Base-by-base conservation (phyloP, 2,797 vertebrate genomes). In the Melanotaenia trifasciata region DNA sequence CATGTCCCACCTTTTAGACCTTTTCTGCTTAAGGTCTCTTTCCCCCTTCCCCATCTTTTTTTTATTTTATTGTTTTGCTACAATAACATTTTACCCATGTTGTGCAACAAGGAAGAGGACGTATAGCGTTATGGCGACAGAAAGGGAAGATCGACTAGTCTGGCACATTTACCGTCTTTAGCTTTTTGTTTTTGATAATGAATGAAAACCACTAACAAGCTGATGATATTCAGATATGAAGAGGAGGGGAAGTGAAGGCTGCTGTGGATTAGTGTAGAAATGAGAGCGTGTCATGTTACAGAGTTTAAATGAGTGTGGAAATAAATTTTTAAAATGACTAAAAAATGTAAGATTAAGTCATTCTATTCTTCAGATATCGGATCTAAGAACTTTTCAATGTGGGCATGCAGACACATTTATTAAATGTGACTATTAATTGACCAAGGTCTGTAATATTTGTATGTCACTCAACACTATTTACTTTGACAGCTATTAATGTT, bases 181-280 rank as follows among this genome's bases (percentile, higher is more conserved):
- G 26, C 24, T 0, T 26, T 87, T 0, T 74, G 22, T 78, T 80
- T 82, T 72, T 69, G 35, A 84, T 70, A 54, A 72, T 81, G 77
- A 92, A 81, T 76, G 89, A 81, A 95, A 96, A 96, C 96, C 96
- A 96, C 96, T 97, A 95, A 94, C 70, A 82, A 90, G 90, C 81
- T 85, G 70, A 80, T 76, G 64, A 87, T 72, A 83, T 77, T 83
- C 38, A n/a, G 54, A 84, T 74, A 75, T 80, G 76, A 84, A 88
- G 80, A 77, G 5, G 14, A 82, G 76, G 64, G 61, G 78, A 66
- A 57, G 32, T 57, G 77, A 87, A 84, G 86, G 77, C 84, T 81
- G 89, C 84, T 67, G 81, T 72, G 87, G 79, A 64, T 58, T 84
- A 80, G 81, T 72, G 58, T 90, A 90, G 86, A 78, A 83, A 67